phyloP scores from a whole-genome alignment of 1,140 invertebrate genomes.

The Tetranychus cinnabarinus region DNA sequence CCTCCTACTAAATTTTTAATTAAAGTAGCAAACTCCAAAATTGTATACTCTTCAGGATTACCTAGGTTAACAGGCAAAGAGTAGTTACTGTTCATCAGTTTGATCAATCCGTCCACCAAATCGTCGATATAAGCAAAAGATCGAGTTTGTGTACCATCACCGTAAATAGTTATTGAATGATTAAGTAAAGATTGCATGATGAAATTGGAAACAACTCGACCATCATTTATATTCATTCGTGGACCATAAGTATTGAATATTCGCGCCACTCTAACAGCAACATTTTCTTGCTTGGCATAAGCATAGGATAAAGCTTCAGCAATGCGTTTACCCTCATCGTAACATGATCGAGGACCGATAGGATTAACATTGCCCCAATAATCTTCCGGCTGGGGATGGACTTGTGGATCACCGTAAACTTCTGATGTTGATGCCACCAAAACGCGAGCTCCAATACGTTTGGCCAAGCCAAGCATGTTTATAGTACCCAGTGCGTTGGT shows the following conservation, averaged over 20 bases:
- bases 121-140: conserved; percentile 97
- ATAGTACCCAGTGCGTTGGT: conserved; percentile 98
- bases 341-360: conserved; percentile 76
- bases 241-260: conserved; percentile 99
- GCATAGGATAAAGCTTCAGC: conserved; percentile 90
- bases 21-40: conserved; percentile 79
- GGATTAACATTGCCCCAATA: conserved; percentile 99
- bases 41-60: conserved; percentile 92
- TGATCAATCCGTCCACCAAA: conserved; percentile 77
- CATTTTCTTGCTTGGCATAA: conserved; percentile 85
- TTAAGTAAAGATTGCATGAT: conserved; percentile 87
- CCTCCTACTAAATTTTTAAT: conserved; percentile 44
- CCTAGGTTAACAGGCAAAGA: conserved; percentile 83
- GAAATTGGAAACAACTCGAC: conserved; percentile 94
- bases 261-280: conserved; percentile 77
- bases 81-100: conserved; percentile 83
- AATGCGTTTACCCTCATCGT: conserved; percentile 94
- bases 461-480: conserved; percentile 82
- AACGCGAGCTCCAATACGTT: conserved; percentile 74
- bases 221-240: conserved; percentile 97
- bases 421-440: conserved; percentile 94
- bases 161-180: conserved; percentile 86
- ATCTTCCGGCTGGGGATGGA: conserved; percentile 77
- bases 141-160: conserved; percentile 79
- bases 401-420: conserved; percentile 92